These are phyloP conservation scores for Synergus laeviventris DNA, from an alignment of 2,888 invertebrate genomes.

Conservation along the genomic window DNA sequence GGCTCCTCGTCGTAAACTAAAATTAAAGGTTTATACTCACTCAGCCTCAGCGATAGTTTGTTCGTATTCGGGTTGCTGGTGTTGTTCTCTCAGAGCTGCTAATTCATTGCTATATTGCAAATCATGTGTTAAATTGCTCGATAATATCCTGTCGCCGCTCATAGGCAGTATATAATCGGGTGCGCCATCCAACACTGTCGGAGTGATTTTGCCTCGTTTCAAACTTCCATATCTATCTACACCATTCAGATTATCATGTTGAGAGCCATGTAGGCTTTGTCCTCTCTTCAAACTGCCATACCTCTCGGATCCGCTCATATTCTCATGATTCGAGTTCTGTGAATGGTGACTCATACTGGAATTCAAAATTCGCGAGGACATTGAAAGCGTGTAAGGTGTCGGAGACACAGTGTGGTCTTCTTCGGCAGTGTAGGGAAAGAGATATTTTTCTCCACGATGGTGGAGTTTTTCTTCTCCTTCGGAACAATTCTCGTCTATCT, in stretches of 20 bases:
- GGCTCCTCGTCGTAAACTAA: too few relatives aligned
- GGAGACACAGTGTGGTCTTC: conserved; percentile 73
- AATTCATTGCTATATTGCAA: conserved; percentile 73
- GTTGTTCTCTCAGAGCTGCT: conserved; percentile 69
- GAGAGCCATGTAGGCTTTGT: conserved; percentile 71
- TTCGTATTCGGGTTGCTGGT: conserved; percentile 64
- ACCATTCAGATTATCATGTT: conserved; percentile 70
- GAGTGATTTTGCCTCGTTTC: conserved; percentile 71
- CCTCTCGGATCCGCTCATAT: conserved; percentile 68
- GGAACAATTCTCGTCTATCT: conserved; percentile 71
- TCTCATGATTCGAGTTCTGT: conserved; percentile 72
- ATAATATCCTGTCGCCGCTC: conserved; percentile 71
- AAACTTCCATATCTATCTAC: conserved; percentile 72
- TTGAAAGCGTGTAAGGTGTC: conserved; percentile 73
- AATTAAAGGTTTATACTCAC: conserved; percentile 60
- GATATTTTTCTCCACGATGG: conserved; percentile 86
- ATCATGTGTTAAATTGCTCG: conserved; percentile 72
- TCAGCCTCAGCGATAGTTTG: conserved; percentile 74
- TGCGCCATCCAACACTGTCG: conserved; percentile 68
- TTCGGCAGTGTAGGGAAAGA: conserved; percentile 88
- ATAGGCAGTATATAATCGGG: conserved; percentile 73
- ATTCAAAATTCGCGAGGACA: conserved; percentile 71
- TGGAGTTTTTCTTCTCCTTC: conserved; percentile 78
- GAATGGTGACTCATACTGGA: conserved; percentile 74
- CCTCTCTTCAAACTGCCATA: conserved; percentile 72